These are phyloP conservation scores for Avahi laniger DNA, from an alignment of 2,797 vertebrate genomes.

Conservation along the genomic window DNA sequence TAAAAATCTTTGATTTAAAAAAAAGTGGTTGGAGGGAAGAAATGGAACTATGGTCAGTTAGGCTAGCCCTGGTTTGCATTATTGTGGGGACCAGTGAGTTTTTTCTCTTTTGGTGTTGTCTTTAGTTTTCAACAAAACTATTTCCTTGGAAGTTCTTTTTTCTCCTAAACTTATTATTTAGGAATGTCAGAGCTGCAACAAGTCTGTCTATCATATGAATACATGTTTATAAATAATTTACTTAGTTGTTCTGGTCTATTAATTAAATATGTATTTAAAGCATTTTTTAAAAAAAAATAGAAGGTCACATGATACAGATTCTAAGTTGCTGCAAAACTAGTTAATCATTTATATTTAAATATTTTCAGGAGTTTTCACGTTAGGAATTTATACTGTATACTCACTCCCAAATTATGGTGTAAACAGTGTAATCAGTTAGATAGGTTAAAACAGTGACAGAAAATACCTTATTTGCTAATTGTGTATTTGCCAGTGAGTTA, in stretches of 20 bases:
- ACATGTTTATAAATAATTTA: slow-evolving; percentile 60
- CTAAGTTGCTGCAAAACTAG: slow-evolving; percentile 39
- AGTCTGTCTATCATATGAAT: background rate
- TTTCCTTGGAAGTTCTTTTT: slow-evolving; percentile 32
- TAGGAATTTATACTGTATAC: background rate
- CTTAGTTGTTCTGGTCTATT: slow-evolving; percentile 58
- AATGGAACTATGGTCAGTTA: background rate
- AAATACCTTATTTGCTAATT: background rate
- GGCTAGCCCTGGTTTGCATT: background rate
- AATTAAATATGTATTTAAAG: slow-evolving; percentile 59
- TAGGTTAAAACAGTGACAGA: background rate
- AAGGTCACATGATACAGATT: slow-evolving; percentile 34
- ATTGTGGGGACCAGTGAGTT: background rate
- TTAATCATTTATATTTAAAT: background rate
- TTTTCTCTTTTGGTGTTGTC: background rate
- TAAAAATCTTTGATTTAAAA: slow-evolving; percentile 42
- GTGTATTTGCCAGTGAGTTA: background rate
- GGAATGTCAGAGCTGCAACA: background rate
- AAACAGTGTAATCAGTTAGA: background rate
- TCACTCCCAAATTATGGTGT: background rate
- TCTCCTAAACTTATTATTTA: background rate
- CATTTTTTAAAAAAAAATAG: background rate
- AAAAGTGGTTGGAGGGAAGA: background rate
- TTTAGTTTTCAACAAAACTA: background rate
- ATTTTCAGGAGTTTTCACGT: slow-evolving; percentile 38